phyloP scores from a whole-genome alignment of 64 coral and sea anemone species.

The Hydrozoanthus tunicans region DNA sequence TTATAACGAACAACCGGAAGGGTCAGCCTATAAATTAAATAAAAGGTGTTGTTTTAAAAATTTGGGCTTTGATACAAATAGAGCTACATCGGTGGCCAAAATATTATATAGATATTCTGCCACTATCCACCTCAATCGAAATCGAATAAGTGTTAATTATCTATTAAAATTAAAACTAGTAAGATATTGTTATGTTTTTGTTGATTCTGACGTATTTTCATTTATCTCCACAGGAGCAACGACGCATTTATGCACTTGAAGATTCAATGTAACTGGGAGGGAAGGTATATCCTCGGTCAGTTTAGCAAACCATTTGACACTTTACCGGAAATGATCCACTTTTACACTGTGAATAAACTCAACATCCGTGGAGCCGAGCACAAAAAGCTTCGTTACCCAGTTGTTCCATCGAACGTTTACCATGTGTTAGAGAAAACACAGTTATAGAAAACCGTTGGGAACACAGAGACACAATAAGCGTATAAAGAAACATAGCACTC shows the following conservation, averaged over 20 bases:
- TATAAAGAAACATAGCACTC: not conserved
- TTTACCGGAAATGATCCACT: slow-evolving; percentile 89
- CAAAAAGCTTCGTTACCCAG: slow-evolving; percentile 80
- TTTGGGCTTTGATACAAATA: too few species aligned
- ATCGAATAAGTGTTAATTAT: too few species aligned
- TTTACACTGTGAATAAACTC: slow-evolving; percentile 91
- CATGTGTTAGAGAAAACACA: slow-evolving; percentile 71
- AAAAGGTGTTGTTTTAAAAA: too few species aligned
- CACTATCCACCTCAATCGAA: too few species aligned
- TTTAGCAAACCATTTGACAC: slow-evolving; percentile 95
- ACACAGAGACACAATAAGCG: not conserved
- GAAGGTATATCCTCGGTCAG: slow-evolving; percentile 92
- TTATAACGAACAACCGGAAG: too few species aligned
- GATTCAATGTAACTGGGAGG: slow-evolving; percentile 60
- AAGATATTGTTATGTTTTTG: too few species aligned
- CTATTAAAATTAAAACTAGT: not conserved
- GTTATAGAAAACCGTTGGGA: not conserved
- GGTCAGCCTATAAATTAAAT: too few species aligned
- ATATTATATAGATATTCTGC: too few species aligned
- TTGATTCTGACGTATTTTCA: too few species aligned
- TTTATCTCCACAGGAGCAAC: slow-evolving; percentile 75
- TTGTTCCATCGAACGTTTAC: slow-evolving; percentile 66
- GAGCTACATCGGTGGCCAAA: too few species aligned
- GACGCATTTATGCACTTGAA: slow-evolving; percentile 93
- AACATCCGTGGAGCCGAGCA: slow-evolving; percentile 96